phyloP scores from a whole-genome alignment of 2,888 invertebrate species.

The Eupithecia subumbrata region DNA sequence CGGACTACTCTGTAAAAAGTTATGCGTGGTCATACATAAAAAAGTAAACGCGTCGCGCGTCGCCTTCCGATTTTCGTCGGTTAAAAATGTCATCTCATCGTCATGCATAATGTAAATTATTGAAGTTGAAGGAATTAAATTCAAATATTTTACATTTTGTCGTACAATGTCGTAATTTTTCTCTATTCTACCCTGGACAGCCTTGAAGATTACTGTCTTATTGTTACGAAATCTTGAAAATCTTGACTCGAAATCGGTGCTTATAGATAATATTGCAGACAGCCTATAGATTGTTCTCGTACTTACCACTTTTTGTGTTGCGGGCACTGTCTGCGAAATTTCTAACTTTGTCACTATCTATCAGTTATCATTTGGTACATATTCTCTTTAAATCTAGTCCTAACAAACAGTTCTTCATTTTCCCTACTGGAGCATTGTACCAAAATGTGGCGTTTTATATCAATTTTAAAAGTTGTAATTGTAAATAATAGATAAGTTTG shows the following conservation, averaged over 20 bases:
- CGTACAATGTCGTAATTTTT: not conserved
- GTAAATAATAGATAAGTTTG: conserved; percentile 16
- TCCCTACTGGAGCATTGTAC: not conserved
- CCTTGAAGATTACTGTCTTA: not conserved
- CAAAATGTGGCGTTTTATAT: not conserved
- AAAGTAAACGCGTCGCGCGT: no score
- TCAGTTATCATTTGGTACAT: not conserved
- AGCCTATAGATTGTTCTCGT: not conserved
- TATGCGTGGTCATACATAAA: no score
- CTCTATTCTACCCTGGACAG: not conserved
- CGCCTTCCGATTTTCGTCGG: no score
- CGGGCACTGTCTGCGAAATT: not conserved
- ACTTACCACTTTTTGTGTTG: no score
- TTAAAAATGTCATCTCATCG: no score
- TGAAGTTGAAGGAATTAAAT: not conserved
- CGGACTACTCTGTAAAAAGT: no score
- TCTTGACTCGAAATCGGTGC: not conserved
- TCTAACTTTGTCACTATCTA: not conserved
- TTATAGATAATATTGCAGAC: not conserved
- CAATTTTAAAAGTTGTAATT: not conserved
- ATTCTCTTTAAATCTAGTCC: not conserved
- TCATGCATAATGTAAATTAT: no score
- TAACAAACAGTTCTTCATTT: not conserved
- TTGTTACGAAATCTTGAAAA: not conserved
- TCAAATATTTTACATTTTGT: not conserved